Percentiles rank a stretch among this genome's conserved stretches.
These are phyloP conservation scores for Heliopora coerulea DNA, from an alignment of 92 coral and sea anemone genomes.

Conservation along the genomic window DNA sequence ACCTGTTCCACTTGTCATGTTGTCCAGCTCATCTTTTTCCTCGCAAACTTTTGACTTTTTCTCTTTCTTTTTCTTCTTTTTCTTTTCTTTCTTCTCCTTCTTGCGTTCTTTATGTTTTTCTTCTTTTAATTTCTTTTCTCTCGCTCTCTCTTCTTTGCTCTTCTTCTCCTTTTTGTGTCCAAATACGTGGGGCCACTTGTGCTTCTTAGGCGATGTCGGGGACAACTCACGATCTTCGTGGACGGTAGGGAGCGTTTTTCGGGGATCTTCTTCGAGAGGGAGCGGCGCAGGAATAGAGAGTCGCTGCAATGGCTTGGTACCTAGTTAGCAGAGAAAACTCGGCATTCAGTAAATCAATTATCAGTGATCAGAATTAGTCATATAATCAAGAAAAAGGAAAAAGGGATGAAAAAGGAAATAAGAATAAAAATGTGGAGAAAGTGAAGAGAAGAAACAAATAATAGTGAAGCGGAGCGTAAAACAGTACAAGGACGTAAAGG, in stretches of 20 bases:
- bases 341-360: too few relatives aligned
- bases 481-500: too few relatives aligned
- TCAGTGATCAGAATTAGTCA: too few relatives aligned
- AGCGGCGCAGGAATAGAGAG: not conserved
- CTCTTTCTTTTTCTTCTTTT: conserved; percentile 22
- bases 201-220: conserved; percentile 30
- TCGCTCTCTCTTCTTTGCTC: conserved; percentile 17
- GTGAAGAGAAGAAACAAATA: too few relatives aligned
- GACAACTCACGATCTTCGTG: conserved; percentile 40
- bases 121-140: conserved; percentile 28
- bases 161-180: conserved; percentile 37
- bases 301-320: too few relatives aligned
- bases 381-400: too few relatives aligned
- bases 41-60: not conserved
- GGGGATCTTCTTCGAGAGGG: not conserved
- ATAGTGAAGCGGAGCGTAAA: too few relatives aligned
- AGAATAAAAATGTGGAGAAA: too few relatives aligned
- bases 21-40: conserved; percentile 7
- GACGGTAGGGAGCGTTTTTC: conserved; percentile 10
- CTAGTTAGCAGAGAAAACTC: too few relatives aligned
- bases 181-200: conserved; percentile 11
- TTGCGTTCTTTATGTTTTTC: conserved; percentile 12
- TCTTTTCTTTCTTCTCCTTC: conserved; percentile 39
- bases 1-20: not conserved
- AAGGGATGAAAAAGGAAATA: too few relatives aligned